Conservation (phyloP, 2,888 invertebrate genomes). For the Tetropium fuscum region DNA sequence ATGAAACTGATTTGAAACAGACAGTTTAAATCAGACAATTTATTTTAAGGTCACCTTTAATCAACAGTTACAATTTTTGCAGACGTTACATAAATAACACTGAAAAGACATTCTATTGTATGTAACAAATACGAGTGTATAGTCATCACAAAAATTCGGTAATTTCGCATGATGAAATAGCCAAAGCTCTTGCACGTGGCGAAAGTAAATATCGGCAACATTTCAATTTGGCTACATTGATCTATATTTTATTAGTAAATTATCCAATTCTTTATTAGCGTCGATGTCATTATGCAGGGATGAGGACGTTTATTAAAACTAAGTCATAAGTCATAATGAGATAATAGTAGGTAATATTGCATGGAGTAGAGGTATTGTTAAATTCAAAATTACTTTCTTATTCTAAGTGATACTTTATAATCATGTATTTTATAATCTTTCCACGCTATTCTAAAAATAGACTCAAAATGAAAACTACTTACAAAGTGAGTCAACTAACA, state of each 20-base stretch:
- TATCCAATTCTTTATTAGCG: not conserved
- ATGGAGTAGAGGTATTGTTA: not conserved
- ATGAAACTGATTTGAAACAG: no score
- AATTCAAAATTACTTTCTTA: constrained; percentile 14
- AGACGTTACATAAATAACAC: constrained; percentile 19
- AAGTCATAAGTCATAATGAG: not conserved
- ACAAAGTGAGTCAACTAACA: no score
- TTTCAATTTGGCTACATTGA: constrained; percentile 3
- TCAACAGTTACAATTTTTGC: constrained; percentile 1
- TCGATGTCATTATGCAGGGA: not conserved
- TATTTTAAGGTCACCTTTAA: not conserved
- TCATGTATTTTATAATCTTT: no score
- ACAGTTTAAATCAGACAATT: not conserved
- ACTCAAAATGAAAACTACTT: no score
- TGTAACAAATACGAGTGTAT: constrained; percentile 8
- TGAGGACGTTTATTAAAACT: not conserved
- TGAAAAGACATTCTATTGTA: constrained; percentile 12
- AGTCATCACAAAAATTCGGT: constrained; percentile 36
- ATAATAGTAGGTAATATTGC: not conserved
- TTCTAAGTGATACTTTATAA: not conserved
- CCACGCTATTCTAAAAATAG: constrained; percentile 5
- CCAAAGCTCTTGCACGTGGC: constrained; percentile 33
- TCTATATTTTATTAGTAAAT: not conserved
- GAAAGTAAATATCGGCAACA: constrained; percentile 32
- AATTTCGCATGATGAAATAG: constrained; percentile 41